phyloP scores from a whole-genome alignment of 2,113 vertebrate genomes.

The Hystrix cristata region DNA sequence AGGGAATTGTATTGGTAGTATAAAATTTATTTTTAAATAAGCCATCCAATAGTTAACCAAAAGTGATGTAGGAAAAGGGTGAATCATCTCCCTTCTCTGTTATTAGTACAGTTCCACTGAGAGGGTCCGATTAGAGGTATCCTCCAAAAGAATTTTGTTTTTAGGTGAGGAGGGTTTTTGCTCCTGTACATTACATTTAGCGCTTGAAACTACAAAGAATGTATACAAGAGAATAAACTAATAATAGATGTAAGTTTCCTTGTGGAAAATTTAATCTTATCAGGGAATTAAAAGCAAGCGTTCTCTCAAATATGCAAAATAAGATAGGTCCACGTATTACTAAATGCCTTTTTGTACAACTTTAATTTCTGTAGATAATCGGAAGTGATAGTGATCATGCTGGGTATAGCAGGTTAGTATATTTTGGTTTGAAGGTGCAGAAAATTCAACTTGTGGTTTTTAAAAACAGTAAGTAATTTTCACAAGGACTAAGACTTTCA shows the following conservation, averaged over 20 bases:
- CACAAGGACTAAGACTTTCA: background rate
- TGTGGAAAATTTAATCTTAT: background rate
- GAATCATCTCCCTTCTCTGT: background rate
- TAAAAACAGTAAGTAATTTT: background rate
- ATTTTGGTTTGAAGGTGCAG: background rate
- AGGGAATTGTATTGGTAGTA: background rate
- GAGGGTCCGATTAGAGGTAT: background rate
- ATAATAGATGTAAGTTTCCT: background rate
- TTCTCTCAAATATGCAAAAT: background rate
- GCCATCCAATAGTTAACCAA: background rate
- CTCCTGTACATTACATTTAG: background rate
- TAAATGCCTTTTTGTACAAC: background rate
- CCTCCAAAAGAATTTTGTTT: background rate
- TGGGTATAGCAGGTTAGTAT: background rate
- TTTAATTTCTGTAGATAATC: constrained; percentile 29
- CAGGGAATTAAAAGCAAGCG: background rate
- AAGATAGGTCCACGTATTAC: background rate
- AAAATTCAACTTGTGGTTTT: background rate
- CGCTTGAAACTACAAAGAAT: background rate
- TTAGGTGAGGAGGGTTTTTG: background rate
- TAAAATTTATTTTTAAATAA: constrained; percentile 35
- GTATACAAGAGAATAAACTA: background rate
- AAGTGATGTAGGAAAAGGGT: background rate
- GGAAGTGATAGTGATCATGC: background rate
- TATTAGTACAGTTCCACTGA: background rate